Base-by-base conservation (phyloP, 2,797 vertebrate species). In the Enteromius radiatus region DNA sequence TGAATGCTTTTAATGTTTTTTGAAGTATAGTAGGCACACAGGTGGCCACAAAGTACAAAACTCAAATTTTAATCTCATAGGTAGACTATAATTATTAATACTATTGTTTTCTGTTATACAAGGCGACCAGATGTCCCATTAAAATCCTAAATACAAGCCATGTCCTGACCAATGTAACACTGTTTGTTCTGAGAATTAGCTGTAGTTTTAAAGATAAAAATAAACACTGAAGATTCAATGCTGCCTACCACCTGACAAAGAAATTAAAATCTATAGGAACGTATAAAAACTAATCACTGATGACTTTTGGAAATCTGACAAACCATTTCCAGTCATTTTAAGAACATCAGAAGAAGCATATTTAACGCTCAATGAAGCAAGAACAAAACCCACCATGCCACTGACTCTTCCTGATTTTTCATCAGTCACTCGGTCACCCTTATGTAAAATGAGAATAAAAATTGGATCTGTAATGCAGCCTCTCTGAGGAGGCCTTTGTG, bases 401-500 rank as follows among this genome's bases (percentile, higher is more conserved):
- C 1, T 76, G 38, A 76, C 75, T 41, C 38, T 43, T 19, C 23
- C 5, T 0, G 3, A 12, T 28, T 77, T 59, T 31, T 28, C 23
- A 41, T 28, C 36, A 64, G 38, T 31, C 38, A 45, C 23, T 43
- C 21, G 59, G 4, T 45, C 75, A 78, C 28, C 14, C 45, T 52
- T 21, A 54, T 68, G 45, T 54, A 68, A 68, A 67, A 54, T 79
- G 77, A 68, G 45, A 68, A 79, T 52, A 28, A 70, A 19, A 47
- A 71, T 56, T 76, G 52, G 73, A 79, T 80, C 59, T 71, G 54
- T 54, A 17, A 15, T 19, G 74, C 71, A 64, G 21, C 52, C n/a
- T 61, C 68, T 54, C 80, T 86, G 88, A 91, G 90, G 84, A 82
- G 73, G 84, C 84, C 87, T 92, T 93, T 94, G 92, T 95, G 87